Percentiles rank a stretch among this genome's conserved stretches.
Evolutionary conservation across 2,113 vertebrate genomes (phyloP).

Genomic region (Euleptes europaea): DNA sequence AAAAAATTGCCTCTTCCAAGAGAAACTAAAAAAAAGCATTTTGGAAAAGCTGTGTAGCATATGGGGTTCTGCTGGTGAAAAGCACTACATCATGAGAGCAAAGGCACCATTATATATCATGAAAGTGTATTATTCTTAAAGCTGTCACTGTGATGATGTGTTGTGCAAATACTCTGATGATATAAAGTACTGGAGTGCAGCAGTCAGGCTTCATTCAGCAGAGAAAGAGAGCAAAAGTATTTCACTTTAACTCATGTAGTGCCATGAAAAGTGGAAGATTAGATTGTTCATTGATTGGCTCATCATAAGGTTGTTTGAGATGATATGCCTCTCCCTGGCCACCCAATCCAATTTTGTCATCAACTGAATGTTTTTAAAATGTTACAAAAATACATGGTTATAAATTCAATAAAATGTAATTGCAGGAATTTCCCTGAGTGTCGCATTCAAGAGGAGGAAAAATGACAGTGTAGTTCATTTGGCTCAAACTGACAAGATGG

Average conservation of each 20-base stretch:
- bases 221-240: conserved; percentile 20
- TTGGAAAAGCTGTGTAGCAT: not conserved
- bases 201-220: conserved; percentile 40
- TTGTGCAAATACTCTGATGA: conserved; percentile 44
- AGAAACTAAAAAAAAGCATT: not conserved
- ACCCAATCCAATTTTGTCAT: conserved; percentile 20
- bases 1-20: not conserved
- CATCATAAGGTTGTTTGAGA: conserved; percentile 25
- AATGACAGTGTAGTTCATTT: conserved; percentile 33
- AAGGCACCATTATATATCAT: not conserved
- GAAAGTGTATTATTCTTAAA: conserved; percentile 36
- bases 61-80: not conserved
- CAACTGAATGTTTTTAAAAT: conserved; percentile 30
- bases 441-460: conserved; percentile 12
- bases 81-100: conserved; percentile 3
- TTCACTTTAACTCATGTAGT: conserved; percentile 25
- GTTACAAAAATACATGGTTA: not conserved
- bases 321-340: not conserved
- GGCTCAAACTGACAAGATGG: not conserved
- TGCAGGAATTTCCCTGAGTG: conserved; percentile 29
- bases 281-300: conserved; percentile 25
- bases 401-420: conserved; percentile 31
- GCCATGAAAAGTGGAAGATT: conserved; percentile 11
- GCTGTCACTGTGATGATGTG: conserved; percentile 11
- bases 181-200: conserved; percentile 12